A percentile compares a stretch with the other conserved stretches of the same genome.
These are phyloP conservation scores for Sinodicranocentrus sp. DNA, from an alignment of 2,888 invertebrate genomes.

Conservation along the genomic window DNA sequence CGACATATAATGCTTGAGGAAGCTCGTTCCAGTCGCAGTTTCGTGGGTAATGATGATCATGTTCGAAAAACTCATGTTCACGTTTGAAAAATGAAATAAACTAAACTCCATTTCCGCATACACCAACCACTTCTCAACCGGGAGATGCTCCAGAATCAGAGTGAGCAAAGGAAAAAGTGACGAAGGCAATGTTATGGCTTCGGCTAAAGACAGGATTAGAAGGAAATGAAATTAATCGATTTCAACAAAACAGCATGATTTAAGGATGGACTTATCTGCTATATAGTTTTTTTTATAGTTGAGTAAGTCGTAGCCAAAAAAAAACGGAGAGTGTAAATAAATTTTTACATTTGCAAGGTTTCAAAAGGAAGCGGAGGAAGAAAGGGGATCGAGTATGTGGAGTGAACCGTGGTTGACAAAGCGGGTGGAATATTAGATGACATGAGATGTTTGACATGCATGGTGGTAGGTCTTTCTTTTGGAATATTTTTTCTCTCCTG, in stretches of 20 bases:
- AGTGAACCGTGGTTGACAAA: no score
- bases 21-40: constrained; percentile 2
- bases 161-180: background rate
- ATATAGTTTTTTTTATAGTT: constrained; percentile 1
- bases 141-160: background rate
- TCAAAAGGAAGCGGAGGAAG: no score
- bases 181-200: constrained; percentile 4
- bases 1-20: background rate
- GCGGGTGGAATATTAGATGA: no score
- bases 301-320: background rate
- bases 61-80: no score
- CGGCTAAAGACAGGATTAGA: constrained; percentile 41
- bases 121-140: constrained; percentile 32
- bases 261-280: constrained; percentile 58
- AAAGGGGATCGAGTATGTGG: no score
- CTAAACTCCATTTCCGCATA: constrained; percentile 46
- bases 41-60: no score
- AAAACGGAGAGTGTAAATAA: no score
- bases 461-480: constrained; percentile 21
- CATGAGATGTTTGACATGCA: constrained; percentile 10
- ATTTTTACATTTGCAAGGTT: no score
- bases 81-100: constrained; percentile 9
- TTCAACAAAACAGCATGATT: constrained; percentile 61
- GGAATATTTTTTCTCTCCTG: background rate
- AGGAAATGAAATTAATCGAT: constrained; percentile 63